These are phyloP conservation scores for Andrena cerasifolii DNA, from an alignment of 1,140 invertebrate genomes.

Conservation along the genomic window DNA sequence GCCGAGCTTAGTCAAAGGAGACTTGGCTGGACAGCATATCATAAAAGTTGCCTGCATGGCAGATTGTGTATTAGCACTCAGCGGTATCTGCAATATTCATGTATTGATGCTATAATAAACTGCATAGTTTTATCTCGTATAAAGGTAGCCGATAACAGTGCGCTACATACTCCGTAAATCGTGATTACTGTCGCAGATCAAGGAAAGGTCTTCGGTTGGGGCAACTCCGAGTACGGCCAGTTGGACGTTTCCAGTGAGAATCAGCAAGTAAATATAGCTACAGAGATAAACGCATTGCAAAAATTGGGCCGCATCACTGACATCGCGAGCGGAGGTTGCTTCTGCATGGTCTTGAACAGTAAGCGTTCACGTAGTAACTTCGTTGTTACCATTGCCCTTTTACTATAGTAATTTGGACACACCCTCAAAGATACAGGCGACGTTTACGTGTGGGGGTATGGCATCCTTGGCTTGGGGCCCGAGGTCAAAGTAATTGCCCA, in stretches of 20 bases:
- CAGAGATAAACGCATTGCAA: slow-evolving; percentile 84
- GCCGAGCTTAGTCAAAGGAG: slow-evolving; percentile 88
- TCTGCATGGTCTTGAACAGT: slow-evolving; percentile 93
- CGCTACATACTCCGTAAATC: neutral
- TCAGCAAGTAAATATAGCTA: slow-evolving; percentile 88
- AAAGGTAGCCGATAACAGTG: neutral
- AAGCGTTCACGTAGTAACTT: slow-evolving; percentile 61
- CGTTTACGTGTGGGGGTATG: slow-evolving; percentile 96
- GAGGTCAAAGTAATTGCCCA: slow-evolving; percentile 85
- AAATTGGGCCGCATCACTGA: slow-evolving; percentile 90
- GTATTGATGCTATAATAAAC: slow-evolving; percentile 37
- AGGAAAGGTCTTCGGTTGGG: slow-evolving; percentile 98
- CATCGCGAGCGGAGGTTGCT: slow-evolving; percentile 93
- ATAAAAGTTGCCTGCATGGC: slow-evolving; percentile 90
- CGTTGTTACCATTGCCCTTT: neutral
- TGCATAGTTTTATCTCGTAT: slow-evolving; percentile 8
- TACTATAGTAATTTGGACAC: slow-evolving; percentile 41
- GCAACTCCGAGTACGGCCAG: slow-evolving; percentile 97
- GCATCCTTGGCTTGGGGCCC: slow-evolving; percentile 94
- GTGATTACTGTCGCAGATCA: slow-evolving; percentile 85
- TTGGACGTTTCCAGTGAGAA: slow-evolving; percentile 81
- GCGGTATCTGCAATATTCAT: slow-evolving; percentile 83
- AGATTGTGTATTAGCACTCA: slow-evolving; percentile 95
- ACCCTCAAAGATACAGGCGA: slow-evolving; percentile 87
- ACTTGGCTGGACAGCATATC: slow-evolving; percentile 92